These are phyloP conservation scores for Callitettix versicolor DNA, from an alignment of 1,140 invertebrate genomes.

Conservation along the genomic window DNA sequence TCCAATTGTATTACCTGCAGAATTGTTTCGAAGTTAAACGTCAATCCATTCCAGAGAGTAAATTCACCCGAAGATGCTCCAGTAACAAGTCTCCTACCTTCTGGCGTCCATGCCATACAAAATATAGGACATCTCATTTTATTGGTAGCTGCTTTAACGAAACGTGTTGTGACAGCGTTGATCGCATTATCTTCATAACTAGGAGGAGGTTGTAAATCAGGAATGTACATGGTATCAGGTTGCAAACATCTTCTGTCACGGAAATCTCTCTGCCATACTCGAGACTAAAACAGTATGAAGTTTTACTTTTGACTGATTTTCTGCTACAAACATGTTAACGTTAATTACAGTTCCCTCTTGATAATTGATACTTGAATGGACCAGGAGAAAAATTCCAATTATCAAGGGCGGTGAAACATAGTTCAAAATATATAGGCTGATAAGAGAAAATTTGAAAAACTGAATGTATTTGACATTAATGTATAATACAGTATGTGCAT, in stretches of 20 bases:
- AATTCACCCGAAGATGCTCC: slow-evolving; percentile 99
- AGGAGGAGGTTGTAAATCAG: slow-evolving; percentile 77
- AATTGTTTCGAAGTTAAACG: slow-evolving; percentile 99
- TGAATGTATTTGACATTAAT: too few relatives aligned
- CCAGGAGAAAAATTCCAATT: too few relatives aligned
- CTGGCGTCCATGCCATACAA: slow-evolving; percentile 97
- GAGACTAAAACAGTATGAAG: slow-evolving; percentile 47
- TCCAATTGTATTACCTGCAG: slow-evolving; percentile 69
- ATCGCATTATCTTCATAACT: slow-evolving; percentile 89
- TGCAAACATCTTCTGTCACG: slow-evolving; percentile 76
- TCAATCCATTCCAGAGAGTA: slow-evolving; percentile 98
- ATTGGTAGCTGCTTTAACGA: slow-evolving; percentile 97
- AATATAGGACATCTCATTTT: slow-evolving; percentile 99
- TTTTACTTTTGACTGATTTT: background rate
- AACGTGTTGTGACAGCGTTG: slow-evolving; percentile 91
- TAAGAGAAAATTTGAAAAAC: too few relatives aligned
- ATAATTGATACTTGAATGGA: too few relatives aligned
- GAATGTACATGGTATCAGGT: slow-evolving; percentile 84
- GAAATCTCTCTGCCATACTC: slow-evolving; percentile 88
- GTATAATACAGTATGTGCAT: too few relatives aligned
- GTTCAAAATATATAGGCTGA: too few relatives aligned
- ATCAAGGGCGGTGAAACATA: too few relatives aligned
- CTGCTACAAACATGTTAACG: too few relatives aligned
- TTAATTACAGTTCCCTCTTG: too few relatives aligned
- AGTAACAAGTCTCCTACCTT: slow-evolving; percentile 92